Percentiles rank a stretch among this genome's conserved stretches.
Conservation (phyloP, 2,113 vertebrate species). For the Anser cygnoides region DNA sequence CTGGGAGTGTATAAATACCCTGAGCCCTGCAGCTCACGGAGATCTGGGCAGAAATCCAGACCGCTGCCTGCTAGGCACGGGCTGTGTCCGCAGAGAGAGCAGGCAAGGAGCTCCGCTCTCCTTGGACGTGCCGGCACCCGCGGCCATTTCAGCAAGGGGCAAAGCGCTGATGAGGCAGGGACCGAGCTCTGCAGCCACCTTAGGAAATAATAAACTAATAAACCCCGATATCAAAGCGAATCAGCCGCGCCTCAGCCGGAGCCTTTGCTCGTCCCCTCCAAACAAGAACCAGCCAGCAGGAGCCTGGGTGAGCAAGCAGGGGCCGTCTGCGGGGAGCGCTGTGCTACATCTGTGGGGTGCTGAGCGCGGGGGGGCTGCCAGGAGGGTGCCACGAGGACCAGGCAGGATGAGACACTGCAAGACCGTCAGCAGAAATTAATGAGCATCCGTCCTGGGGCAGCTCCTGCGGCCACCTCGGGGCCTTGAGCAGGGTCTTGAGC, state of each 20-base stretch:
- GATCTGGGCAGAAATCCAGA: background rate
- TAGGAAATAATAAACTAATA: background rate
- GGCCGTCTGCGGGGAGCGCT: background rate
- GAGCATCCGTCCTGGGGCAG: background rate
- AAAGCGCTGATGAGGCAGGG: background rate
- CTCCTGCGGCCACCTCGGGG: accelerated
- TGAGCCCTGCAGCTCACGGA: background rate
- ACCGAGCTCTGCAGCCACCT: background rate
- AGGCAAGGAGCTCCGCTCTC: background rate
- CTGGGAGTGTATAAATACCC: background rate
- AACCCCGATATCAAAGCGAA: background rate
- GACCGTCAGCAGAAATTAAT: background rate
- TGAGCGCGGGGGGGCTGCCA: no score
- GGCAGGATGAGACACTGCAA: background rate
- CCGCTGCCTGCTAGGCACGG: background rate
- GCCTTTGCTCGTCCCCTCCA: background rate
- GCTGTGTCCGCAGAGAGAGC: background rate
- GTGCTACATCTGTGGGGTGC: no score
- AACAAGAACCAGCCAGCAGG: background rate
- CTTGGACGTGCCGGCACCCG: background rate
- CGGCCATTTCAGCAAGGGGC: accelerated
- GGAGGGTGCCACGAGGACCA: no score
- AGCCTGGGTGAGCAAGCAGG: no score
- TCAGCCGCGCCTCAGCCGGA: accelerated
- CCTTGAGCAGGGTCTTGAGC: background rate